These are phyloP conservation scores for Hydra vulgaris DNA, from an alignment of 30 jellyfish, hydroid and myxozoan genomes.

Conservation along the genomic window DNA sequence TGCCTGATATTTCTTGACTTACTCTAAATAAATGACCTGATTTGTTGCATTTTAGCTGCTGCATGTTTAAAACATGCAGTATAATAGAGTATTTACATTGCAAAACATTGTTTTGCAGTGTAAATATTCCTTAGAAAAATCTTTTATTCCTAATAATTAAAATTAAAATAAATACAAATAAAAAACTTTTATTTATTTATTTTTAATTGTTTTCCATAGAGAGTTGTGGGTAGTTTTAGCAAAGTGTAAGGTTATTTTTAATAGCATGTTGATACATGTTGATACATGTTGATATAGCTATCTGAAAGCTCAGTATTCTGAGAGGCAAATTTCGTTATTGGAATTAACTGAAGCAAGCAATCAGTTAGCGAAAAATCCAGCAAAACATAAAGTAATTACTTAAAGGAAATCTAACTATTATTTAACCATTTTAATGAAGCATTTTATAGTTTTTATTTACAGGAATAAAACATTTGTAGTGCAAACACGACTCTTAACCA, in stretches of 20 bases:
- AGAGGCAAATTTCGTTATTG: not conserved
- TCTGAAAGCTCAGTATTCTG: not conserved
- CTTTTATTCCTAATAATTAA: not conserved
- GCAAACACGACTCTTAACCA: too few relatives aligned
- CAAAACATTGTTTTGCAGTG: not conserved
- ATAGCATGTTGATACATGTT: not conserved
- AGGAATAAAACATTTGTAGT: not conserved
- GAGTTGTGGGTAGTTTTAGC: not conserved
- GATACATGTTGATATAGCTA: not conserved
- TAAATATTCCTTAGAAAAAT: not conserved
- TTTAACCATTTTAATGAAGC: not conserved
- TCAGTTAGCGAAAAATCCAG: not conserved
- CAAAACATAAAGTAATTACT: not conserved
- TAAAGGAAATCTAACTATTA: not conserved
- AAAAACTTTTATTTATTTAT: not conserved
- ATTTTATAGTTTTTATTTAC: not conserved
- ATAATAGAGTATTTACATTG: not conserved
- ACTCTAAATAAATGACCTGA: not conserved
- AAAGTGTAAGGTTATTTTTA: not conserved
- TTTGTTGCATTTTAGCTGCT: not conserved
- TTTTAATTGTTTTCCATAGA: not conserved
- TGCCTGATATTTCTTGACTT: not conserved
- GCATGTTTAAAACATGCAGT: not conserved
- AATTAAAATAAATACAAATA: too few relatives aligned
- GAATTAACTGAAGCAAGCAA: not conserved